Conservation (phyloP, 2,113 vertebrate genomes). For the Anguilla japonica region DNA sequence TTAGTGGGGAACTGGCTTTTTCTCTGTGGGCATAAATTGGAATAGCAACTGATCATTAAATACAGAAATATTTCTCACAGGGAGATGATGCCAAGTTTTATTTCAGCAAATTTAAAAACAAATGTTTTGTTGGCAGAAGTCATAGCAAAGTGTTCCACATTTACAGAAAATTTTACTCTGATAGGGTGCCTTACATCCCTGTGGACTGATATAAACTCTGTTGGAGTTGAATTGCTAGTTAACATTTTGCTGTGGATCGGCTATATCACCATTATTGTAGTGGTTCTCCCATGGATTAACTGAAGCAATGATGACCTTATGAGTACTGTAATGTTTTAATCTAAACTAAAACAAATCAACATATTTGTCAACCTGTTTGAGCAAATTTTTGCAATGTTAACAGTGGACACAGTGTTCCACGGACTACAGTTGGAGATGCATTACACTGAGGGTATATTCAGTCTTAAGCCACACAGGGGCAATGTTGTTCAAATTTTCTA, state of each 20-base stretch:
- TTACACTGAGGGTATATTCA: background rate
- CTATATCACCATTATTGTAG: background rate
- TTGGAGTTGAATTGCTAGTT: no score
- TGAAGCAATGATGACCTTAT: background rate
- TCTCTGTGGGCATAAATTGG: no score
- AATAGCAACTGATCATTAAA: constrained; percentile 2
- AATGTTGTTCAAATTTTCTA: background rate
- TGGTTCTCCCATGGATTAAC: background rate
- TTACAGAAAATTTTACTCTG: background rate
- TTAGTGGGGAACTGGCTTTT: no score
- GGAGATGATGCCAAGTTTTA: no score
- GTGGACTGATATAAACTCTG: no score
- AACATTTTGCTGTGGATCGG: no score
- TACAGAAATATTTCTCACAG: background rate
- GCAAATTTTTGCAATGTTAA: background rate
- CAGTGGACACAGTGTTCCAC: background rate
- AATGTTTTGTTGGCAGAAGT: background rate
- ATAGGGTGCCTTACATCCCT: background rate
- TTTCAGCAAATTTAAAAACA: no score
- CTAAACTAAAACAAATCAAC: background rate
- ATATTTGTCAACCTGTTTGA: background rate
- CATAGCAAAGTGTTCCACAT: background rate
- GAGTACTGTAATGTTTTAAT: no score
- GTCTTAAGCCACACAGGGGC: background rate
- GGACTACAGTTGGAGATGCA: background rate